phyloP scores from a whole-genome alignment of 2,888 invertebrate species.

The Hypselothyrea guttata region DNA sequence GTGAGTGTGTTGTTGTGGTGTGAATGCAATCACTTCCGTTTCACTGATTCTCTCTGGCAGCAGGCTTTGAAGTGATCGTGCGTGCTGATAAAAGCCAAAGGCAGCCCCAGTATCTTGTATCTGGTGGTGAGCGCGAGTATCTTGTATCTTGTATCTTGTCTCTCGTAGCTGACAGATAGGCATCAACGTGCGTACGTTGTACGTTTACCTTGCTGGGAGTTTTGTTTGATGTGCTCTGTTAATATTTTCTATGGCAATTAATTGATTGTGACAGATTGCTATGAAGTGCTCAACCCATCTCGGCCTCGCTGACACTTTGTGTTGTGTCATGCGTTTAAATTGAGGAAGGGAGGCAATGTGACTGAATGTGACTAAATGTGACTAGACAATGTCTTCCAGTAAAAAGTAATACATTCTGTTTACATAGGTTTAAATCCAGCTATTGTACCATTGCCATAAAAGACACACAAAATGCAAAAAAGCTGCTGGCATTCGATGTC shows the following conservation, averaged over 20 bases:
- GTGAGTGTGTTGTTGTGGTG: conserved; percentile 50
- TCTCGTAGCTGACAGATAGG: conserved; percentile 65
- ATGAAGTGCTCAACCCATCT: conserved; percentile 45
- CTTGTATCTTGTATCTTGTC: too few relatives aligned
- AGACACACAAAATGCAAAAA: conserved; percentile 34
- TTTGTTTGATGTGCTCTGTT: conserved; percentile 67
- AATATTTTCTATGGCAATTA: conserved; percentile 73
- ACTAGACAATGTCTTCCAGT: conserved; percentile 45
- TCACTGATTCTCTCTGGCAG: conserved; percentile 48
- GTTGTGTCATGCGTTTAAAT: conserved; percentile 72
- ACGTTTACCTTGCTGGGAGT: conserved; percentile 50
- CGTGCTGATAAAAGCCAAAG: conserved; percentile 71
- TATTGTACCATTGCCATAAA: conserved; percentile 44
- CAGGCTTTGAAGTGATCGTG: conserved; percentile 73
- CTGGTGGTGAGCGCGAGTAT: conserved; percentile 26
- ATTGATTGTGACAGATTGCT: conserved; percentile 77
- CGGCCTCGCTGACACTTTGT: conserved; percentile 65
- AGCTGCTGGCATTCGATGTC: conserved; percentile 42
- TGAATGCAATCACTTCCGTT: conserved; percentile 75
- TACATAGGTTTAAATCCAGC: conserved; percentile 39
- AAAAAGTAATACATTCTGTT: conserved; percentile 54
- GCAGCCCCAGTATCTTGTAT: conserved; percentile 17
- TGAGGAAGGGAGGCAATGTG: conserved; percentile 25
- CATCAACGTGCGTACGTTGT: conserved; percentile 35
- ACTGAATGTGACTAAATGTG: too few relatives aligned